These are phyloP conservation scores for Acrocephalus arundinaceus DNA, from an alignment of 2,113 vertebrate species.

Conservation along the genomic window DNA sequence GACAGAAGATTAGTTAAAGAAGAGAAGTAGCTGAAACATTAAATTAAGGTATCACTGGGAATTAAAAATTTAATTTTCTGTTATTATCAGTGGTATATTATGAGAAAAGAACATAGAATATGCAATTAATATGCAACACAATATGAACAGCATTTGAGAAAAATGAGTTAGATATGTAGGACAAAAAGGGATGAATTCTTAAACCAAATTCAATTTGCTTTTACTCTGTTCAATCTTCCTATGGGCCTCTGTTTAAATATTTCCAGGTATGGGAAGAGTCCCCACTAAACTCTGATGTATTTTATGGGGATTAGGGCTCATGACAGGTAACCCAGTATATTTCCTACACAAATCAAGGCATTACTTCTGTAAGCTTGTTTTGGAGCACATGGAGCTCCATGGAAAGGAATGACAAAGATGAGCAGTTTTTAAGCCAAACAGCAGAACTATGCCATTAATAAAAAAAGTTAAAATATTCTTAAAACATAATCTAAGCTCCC, in stretches of 20 bases:
- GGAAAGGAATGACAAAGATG: background rate
- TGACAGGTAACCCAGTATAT: background rate
- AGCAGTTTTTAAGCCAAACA: background rate
- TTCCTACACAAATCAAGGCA: background rate
- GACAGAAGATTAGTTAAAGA: conserved; percentile 70
- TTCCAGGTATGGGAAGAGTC: background rate
- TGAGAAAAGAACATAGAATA: conserved; percentile 55
- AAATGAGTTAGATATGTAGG: conserved; percentile 58
- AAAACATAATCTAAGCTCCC: background rate
- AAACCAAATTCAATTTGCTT: conserved; percentile 46
- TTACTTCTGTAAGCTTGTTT: background rate
- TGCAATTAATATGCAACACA: conserved; percentile 64
- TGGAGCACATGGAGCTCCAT: background rate
- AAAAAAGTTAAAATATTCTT: background rate
- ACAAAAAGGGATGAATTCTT: conserved; percentile 53
- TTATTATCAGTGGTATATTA: conserved; percentile 64
- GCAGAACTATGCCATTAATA: background rate
- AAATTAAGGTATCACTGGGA: conserved; percentile 68
- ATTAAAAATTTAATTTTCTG: conserved; percentile 69
- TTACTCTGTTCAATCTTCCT: background rate
- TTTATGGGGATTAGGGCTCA: background rate
- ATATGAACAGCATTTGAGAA: conserved; percentile 48
- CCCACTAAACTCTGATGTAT: background rate
- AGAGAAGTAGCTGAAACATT: conserved; percentile 62
- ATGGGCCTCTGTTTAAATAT: background rate